A percentile compares a stretch with the other conserved stretches of the same genome.
Conservation (phyloP, 2,888 invertebrate species). For the Tetragonisca angustula region DNA sequence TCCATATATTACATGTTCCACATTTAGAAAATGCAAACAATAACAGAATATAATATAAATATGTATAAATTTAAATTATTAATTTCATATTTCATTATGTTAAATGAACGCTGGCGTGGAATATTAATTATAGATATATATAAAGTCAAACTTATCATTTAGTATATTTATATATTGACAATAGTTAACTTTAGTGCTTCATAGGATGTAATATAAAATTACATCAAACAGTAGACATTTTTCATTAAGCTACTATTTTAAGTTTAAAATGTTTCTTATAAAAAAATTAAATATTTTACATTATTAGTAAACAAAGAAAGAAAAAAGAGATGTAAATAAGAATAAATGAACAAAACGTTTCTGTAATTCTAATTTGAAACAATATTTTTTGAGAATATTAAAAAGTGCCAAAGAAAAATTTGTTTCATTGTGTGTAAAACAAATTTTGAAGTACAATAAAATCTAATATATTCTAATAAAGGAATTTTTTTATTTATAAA, state of each 20-base stretch:
- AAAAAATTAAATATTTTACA: conserved; percentile 32
- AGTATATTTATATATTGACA: conserved; percentile 13
- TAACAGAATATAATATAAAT: neutral
- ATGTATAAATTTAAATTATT: neutral
- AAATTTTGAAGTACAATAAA: conserved; percentile 60
- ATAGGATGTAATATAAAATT: conserved; percentile 10
- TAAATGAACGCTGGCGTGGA: neutral
- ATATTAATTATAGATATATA: conserved; percentile 13
- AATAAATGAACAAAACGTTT: conserved; percentile 18
- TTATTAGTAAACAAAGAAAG: conserved; percentile 8
- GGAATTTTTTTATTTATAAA: conserved; percentile 41
- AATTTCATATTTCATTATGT: neutral
- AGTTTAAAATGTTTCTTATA: conserved; percentile 23
- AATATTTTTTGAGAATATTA: conserved; percentile 12
- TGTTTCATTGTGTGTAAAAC: conserved; percentile 36
- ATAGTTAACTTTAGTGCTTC: conserved; percentile 22
- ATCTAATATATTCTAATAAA: conserved; percentile 35
- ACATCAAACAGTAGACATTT: conserved; percentile 12
- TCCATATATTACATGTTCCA: neutral
- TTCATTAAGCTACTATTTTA: neutral
- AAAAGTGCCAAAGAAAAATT: conserved; percentile 45
- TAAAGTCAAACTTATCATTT: conserved; percentile 10
- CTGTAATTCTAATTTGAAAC: conserved; percentile 5
- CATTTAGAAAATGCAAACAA: neutral
- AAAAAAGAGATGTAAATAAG: conserved; percentile 3